These are phyloP conservation scores for Hermaeophaga mercurialis DNA, from an alignment of 2,888 invertebrate genomes.

Conservation along the genomic window DNA sequence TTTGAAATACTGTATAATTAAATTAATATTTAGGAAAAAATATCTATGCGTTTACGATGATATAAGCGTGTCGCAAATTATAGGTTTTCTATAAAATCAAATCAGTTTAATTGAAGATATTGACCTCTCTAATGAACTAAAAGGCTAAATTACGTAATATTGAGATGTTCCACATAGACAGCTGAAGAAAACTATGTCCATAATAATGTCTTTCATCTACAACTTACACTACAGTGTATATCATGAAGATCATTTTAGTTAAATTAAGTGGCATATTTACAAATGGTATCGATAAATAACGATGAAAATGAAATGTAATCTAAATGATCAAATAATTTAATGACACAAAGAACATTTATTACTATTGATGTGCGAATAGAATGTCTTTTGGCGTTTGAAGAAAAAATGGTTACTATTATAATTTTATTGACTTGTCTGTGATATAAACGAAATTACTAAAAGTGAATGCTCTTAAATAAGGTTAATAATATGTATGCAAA, in stretches of 20 bases:
- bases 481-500: conserved; percentile 3
- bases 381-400: no score
- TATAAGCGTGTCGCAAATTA: conserved; percentile 11
- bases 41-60: not conserved
- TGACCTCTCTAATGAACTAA: conserved; percentile 12
- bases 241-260: not conserved
- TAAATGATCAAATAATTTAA: no score
- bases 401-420: no score
- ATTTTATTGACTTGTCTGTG: no score
- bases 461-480: conserved; percentile 1
- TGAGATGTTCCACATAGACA: conserved; percentile 5
- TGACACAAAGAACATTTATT: not conserved
- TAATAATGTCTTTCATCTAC: conserved; percentile 13
- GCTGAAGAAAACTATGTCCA: conserved; percentile 1
- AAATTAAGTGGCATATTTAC: not conserved
- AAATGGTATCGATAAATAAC: no score
- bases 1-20: no score
- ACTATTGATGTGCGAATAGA: not conserved
- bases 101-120: conserved; percentile 17
- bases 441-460: no score
- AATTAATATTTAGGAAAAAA: no score
- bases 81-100: conserved; percentile 5
- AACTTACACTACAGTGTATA: not conserved
- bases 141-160: conserved; percentile 9
- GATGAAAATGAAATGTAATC: no score